Evolutionary conservation across 2,113 vertebrate genomes (phyloP).

Genomic region (Mobula birostris): DNA sequence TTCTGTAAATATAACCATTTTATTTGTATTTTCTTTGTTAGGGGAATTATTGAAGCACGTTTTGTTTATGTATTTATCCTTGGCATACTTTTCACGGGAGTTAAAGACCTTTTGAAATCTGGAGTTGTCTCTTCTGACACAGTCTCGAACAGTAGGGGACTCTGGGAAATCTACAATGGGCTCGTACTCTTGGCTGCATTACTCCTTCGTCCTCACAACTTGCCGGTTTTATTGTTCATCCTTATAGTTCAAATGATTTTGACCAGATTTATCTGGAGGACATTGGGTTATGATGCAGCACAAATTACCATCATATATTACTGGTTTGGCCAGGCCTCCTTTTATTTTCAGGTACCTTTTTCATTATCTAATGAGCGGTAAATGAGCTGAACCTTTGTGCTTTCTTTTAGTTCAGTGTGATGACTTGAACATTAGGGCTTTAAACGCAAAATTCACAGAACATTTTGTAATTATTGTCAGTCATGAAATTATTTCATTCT

Average conservation of each 20-base stretch:
- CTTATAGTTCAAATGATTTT: slow-evolving; percentile 75
- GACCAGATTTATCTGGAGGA: slow-evolving; percentile 80
- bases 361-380: neutral
- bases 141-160: slow-evolving; percentile 60
- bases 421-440: neutral
- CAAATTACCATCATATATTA: slow-evolving; percentile 89
- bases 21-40: slow-evolving; percentile 49
- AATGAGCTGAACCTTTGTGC: too few species aligned
- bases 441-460: neutral
- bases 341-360: slow-evolving; percentile 83
- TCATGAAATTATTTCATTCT: neutral
- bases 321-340: slow-evolving; percentile 96
- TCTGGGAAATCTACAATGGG: slow-evolving; percentile 86
- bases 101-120: slow-evolving; percentile 78
- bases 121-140: slow-evolving; percentile 64
- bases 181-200: slow-evolving; percentile 76
- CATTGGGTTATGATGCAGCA: slow-evolving; percentile 68
- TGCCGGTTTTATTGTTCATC: slow-evolving; percentile 76
- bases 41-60: slow-evolving; percentile 86
- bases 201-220: slow-evolving; percentile 81
- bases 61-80: slow-evolving; percentile 90
- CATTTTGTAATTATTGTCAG: neutral
- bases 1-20: neutral
- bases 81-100: slow-evolving; percentile 85
- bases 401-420: neutral